Evolutionary conservation across 2,888 invertebrate genomes (phyloP).

Genomic region (Anagyrus pseudococci): DNA sequence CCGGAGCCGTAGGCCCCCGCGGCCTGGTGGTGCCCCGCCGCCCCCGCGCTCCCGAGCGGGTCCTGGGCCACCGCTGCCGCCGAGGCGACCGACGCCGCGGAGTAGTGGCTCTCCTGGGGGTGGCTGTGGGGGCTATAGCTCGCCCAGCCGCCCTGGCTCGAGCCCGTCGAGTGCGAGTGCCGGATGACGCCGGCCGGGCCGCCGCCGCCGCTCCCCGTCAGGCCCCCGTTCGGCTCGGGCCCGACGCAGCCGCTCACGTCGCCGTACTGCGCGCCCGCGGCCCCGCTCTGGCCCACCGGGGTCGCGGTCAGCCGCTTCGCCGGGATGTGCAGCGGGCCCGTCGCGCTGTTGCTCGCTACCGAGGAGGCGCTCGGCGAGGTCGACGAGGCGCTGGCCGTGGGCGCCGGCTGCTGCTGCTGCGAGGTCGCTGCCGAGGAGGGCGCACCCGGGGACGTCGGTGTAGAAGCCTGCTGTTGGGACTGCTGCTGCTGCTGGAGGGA

Average conservation of each 20-base stretch:
- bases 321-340: constrained; percentile 86
- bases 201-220: no score
- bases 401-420: constrained; percentile 51
- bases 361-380: constrained; percentile 67
- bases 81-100: constrained; percentile 65
- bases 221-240: constrained; percentile 65
- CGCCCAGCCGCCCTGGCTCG: constrained; percentile 63
- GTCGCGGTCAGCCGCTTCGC: constrained; percentile 76
- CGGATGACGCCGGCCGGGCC: constrained; percentile 78
- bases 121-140: constrained; percentile 70
- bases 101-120: constrained; percentile 56
- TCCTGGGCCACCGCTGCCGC: no score
- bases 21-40: constrained; percentile 67
- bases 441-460: constrained; percentile 64
- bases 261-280: constrained; percentile 53
- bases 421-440: constrained; percentile 55
- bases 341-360: constrained; percentile 72
- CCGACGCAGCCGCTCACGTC: constrained; percentile 54
- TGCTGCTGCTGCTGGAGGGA: constrained; percentile 60
- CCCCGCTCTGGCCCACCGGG: constrained; percentile 44
- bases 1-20: constrained; percentile 71
- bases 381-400: constrained; percentile 71
- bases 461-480: constrained; percentile 65
- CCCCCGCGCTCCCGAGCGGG: no score
- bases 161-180: constrained; percentile 66